Base-by-base conservation (phyloP, 2,888 invertebrate genomes). In the Tricholauxania praeusta region DNA sequence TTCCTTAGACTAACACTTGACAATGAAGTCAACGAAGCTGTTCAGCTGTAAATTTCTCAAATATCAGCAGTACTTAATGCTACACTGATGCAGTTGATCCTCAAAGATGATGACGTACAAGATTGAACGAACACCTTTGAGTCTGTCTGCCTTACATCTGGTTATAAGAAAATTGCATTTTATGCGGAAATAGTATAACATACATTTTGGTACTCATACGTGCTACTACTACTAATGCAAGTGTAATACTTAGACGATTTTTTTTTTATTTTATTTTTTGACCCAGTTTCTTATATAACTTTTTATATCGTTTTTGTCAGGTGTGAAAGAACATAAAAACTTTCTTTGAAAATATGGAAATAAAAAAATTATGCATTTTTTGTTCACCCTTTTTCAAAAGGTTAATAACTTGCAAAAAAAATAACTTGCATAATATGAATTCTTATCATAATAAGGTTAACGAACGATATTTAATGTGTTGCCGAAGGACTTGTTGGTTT, bases 371-470 rank as follows among this genome's bases (percentile, higher is more conserved):
- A 12, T 7, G 19, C 19, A 47, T n/a, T 62, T 32, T n/a, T 62
- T 62, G 32, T 17, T 19, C n/a, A 8, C 12, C 67, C 47, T 57
- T 14, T 39, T 39, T 10, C 22, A 32, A 55, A 47, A 57, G 67
- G 67, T 67, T 67, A 67, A 67, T 57, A 67, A 67, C 67, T 67
- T 48, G 57, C 48, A 22, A n/a, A n/a, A n/a, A n/a, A n/a, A 67
- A 67, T 57, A 67, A 67, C 67, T 67, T 48, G 57, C 48, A 22
- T 47, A 47, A 67, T 32, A 66, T 17, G n/a, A 52, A 62, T 39
- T 10, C 12, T 62, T 0, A 47, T 62, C 28, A n/a, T 62, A n/a
- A 39, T 47, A 19, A 63, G 63, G 63, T 63, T 19, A 47, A 47
- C 63, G 63, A 63, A 39, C 63, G 63, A 39, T 10, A 39, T 48